Evolutionary conservation across 2,797 vertebrate genomes (phyloP).

Genomic region (Lepidocolaptes lacrymiger): DNA sequence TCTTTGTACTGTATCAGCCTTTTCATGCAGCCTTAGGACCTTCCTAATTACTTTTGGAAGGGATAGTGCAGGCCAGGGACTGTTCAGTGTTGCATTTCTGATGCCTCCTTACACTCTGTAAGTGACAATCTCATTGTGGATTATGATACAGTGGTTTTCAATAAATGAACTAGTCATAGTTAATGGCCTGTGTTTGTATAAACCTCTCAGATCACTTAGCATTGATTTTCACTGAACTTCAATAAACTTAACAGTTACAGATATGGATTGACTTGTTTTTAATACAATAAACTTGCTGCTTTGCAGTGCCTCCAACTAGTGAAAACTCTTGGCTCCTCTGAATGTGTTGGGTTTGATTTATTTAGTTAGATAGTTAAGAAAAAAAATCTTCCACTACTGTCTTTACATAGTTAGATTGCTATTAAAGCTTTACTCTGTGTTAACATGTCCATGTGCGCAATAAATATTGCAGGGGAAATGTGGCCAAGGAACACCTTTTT

Average conservation of each 20-base stretch:
- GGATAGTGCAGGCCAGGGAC: neutral
- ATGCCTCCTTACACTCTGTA: neutral
- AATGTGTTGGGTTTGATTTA: neutral
- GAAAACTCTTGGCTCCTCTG: neutral
- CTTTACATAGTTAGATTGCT: neutral
- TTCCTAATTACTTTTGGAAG: neutral
- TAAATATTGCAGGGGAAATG: neutral
- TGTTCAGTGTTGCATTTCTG: neutral
- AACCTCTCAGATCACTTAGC: neutral
- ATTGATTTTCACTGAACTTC: neutral
- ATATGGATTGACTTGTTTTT: neutral
- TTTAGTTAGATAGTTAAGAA: neutral
- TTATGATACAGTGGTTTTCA: neutral
- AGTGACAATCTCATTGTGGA: neutral
- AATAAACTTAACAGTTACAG: neutral
- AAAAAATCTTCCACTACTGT: neutral
- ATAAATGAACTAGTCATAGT: neutral
- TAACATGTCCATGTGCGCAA: neutral
- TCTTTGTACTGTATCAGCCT: neutral
- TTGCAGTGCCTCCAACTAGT: neutral
- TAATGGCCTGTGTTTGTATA: neutral
- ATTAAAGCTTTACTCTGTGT: rapidly evolving
- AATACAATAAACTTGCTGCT: neutral
- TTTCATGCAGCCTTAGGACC: neutral
- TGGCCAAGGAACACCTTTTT: neutral